Evolutionary conservation across 2,888 invertebrate genomes (phyloP).

Genomic region (Masnerella sp.): DNA sequence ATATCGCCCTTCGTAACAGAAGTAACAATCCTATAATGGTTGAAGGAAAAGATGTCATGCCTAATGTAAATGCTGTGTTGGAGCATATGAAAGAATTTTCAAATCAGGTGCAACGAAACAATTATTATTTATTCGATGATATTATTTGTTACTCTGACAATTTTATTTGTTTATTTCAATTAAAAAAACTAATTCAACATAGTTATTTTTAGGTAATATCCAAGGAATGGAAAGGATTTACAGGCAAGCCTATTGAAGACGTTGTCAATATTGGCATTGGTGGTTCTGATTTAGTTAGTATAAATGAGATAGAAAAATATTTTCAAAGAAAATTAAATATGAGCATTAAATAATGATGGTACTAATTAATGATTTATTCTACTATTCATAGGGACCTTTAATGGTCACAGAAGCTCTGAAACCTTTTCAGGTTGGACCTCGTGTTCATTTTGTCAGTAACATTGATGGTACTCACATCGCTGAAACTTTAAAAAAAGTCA

Average conservation of each 20-base stretch:
- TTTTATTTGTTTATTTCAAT: no score
- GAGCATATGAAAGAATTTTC: constrained; percentile 97
- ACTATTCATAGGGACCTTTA: constrained; percentile 87
- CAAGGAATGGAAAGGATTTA: constrained; percentile 78
- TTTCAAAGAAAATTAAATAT: no score
- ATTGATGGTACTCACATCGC: constrained; percentile 99
- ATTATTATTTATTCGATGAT: no score
- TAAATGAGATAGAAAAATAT: background rate
- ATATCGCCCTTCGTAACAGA: constrained; percentile 94
- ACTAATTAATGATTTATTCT: constrained; percentile 46
- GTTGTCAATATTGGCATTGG: constrained; percentile 99
- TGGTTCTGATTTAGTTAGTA: constrained; percentile 92
- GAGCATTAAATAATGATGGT: background rate
- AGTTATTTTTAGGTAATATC: constrained; percentile 67
- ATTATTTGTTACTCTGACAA: no score
- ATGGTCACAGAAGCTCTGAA: constrained; percentile 99
- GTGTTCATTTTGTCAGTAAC: constrained; percentile 97
- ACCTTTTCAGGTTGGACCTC: constrained; percentile 91
- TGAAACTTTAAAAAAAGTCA: constrained; percentile 92
- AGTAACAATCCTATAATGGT: constrained; percentile 88
- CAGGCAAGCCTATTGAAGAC: constrained; percentile 96
- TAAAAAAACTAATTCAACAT: background rate
- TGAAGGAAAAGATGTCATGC: constrained; percentile 93
- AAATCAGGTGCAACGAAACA: constrained; percentile 84
- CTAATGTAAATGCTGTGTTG: constrained; percentile 93